A percentile compares a stretch with the other conserved stretches of the same genome.
Evolutionary conservation across 1,140 invertebrate genomes (phyloP).

Genomic region (Gonioctena quinquepunctata): DNA sequence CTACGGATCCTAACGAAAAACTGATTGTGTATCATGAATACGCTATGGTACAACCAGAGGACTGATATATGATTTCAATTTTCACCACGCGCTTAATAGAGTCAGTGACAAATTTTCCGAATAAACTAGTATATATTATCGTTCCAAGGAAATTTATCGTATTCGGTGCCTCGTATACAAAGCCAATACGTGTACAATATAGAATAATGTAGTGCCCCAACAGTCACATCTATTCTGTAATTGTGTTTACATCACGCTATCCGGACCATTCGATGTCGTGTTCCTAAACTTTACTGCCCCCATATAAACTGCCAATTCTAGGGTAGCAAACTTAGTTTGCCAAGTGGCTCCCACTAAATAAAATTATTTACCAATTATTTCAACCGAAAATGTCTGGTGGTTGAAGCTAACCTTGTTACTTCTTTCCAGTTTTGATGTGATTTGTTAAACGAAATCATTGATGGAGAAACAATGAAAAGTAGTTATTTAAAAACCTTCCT

Average conservation of each 20-base stretch:
- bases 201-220: slow-evolving; percentile 37
- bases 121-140: slow-evolving; percentile 3
- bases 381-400: slow-evolving; percentile 4
- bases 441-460: neutral
- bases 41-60: neutral
- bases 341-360: slow-evolving; percentile 30
- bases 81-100: slow-evolving; percentile 1
- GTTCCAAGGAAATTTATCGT: slow-evolving; percentile 18
- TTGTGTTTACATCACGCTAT: slow-evolving; percentile 43
- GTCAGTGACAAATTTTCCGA: slow-evolving; percentile 20
- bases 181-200: slow-evolving; percentile 39
- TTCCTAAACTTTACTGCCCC: slow-evolving; percentile 35
- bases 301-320: slow-evolving; percentile 26
- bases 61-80: slow-evolving; percentile 1
- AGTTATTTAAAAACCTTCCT: too few relatives aligned
- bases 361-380: slow-evolving; percentile 37
- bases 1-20: too few relatives aligned
- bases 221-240: slow-evolving; percentile 39
- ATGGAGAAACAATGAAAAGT: too few relatives aligned
- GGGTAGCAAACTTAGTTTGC: slow-evolving; percentile 34
- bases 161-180: slow-evolving; percentile 20
- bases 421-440: neutral
- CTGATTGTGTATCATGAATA: neutral
- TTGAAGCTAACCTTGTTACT: neutral
- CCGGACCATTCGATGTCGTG: slow-evolving; percentile 33